Percentiles rank a stretch among this genome's conserved stretches.
Conservation (phyloP, 2,888 invertebrate genomes). For the Eubasilissa splendida region DNA sequence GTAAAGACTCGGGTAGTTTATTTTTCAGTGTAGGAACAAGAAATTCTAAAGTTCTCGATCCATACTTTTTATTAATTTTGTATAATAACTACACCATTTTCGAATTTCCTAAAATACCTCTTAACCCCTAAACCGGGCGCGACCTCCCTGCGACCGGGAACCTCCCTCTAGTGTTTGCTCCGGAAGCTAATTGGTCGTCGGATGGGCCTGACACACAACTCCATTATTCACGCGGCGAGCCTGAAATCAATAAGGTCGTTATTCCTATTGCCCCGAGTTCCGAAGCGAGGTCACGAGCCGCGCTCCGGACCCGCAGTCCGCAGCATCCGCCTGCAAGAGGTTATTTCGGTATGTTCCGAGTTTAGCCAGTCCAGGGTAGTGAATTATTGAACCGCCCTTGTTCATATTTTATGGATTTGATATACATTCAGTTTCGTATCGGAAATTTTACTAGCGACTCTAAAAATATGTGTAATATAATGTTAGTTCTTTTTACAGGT, state of each 20-base stretch:
- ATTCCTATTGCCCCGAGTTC: conserved; percentile 40
- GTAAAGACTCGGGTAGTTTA: too few relatives aligned
- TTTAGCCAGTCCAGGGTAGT: not conserved
- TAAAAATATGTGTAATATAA: too few relatives aligned
- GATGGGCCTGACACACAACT: conserved; percentile 58
- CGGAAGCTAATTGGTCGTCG: conserved; percentile 56
- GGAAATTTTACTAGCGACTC: not conserved
- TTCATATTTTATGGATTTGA: conserved; percentile 10
- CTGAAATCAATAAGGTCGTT: conserved; percentile 52
- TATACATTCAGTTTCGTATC: not conserved
- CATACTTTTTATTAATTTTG: too few relatives aligned
- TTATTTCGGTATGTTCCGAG: not conserved
- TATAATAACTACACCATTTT: too few relatives aligned
- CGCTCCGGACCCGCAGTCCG: not conserved
- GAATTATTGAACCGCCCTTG: conserved; percentile 25
- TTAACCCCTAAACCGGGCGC: not conserved
- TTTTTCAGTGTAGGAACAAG: too few relatives aligned
- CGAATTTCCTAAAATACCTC: conserved; percentile 4
- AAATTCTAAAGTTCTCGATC: too few relatives aligned
- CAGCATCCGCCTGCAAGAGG: not conserved
- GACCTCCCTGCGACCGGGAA: too few relatives aligned
- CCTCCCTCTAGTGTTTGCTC: conserved; percentile 32
- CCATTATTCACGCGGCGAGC: conserved; percentile 56
- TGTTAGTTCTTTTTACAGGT: too few relatives aligned
- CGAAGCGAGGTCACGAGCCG: not conserved